Evolutionary conservation across 2,888 invertebrate genomes (phyloP), one percentile per base, ranked within the genome.

Genomic region (Myathropa florea): DNA sequence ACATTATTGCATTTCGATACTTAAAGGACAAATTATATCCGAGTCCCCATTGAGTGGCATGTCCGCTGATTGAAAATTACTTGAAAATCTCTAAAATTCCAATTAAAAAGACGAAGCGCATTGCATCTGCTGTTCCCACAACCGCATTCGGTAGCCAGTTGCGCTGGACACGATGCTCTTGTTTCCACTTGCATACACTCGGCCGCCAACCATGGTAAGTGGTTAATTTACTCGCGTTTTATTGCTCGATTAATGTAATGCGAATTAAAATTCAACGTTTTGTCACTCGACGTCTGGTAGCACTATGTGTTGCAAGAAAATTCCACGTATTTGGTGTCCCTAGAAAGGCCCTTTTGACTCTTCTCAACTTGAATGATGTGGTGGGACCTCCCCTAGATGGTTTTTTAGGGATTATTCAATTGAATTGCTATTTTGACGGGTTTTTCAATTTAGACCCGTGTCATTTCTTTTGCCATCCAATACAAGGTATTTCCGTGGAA

Each of bases 241-340:
- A 77, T 81, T 77, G 81, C 72, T 26, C 76, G 81, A 81, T 77
- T 84, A 71, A 84, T 81, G 81, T 72, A 59, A 81, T 57, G 67
- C 9, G 76, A 81, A 81, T 57, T 68, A 63, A 80, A 76, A 76
- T 36, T 33, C 33, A 81, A 81, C 61, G 67, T 60, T 81, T 79
- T 80, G 26, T 77, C 67, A 18, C 28, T 61, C 23, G 71, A 28
- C 26, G 55, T 12, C n/a, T 4, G 18, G 6, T 7, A 1, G 12
- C 14, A 77, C 61, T 76, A 53, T 71, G 39, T 26, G 46, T 12
- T 24, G 57, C 71, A 79, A 65, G 64, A 23, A 64, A 64, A 2
- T 7, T 10, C 12, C 23, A 21, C 21, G 9, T 4, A 3, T 21
- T 4, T 18, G 3, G 12, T n/a, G 46, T 12, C 4, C 3, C 18